These are phyloP conservation scores for Eilema sororculum DNA, from an alignment of 2,888 invertebrate genomes.

Conservation along the genomic window DNA sequence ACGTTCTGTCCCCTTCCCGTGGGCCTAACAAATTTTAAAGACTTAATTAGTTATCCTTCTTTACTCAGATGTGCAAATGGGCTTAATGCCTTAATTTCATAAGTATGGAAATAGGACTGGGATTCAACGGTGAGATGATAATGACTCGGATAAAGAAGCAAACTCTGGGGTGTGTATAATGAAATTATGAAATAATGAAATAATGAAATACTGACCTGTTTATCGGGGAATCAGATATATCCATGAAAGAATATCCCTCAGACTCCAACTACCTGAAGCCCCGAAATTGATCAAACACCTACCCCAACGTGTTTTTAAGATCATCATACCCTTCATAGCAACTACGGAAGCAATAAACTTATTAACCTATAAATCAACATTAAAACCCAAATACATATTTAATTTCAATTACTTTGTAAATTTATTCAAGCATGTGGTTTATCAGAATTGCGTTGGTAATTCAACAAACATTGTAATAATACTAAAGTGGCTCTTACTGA, in stretches of 20 bases:
- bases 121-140: too few relatives aligned
- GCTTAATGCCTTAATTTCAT: conserved; percentile 20
- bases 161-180: too few relatives aligned
- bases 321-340: too few relatives aligned
- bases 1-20: conserved; percentile 22
- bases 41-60: conserved; percentile 29
- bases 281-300: too few relatives aligned
- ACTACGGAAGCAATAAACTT: too few relatives aligned
- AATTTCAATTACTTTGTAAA: background rate
- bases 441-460: background rate
- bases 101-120: conserved; percentile 17
- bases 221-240: too few relatives aligned
- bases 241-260: too few relatives aligned
- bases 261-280: too few relatives aligned
- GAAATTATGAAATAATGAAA: too few relatives aligned
- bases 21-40: conserved; percentile 27
- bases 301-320: too few relatives aligned
- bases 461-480: background rate
- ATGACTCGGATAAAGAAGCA: too few relatives aligned
- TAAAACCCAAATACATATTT: background rate
- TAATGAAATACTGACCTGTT: too few relatives aligned
- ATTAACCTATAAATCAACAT: background rate
- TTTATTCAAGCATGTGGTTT: conserved; percentile 4
- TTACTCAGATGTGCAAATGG: conserved; percentile 21
- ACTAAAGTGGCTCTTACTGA: background rate